A percentile compares a stretch with the other conserved stretches of the same genome.
Conservation (phyloP, 2,113 vertebrate species). For the Calonectris borealis region DNA sequence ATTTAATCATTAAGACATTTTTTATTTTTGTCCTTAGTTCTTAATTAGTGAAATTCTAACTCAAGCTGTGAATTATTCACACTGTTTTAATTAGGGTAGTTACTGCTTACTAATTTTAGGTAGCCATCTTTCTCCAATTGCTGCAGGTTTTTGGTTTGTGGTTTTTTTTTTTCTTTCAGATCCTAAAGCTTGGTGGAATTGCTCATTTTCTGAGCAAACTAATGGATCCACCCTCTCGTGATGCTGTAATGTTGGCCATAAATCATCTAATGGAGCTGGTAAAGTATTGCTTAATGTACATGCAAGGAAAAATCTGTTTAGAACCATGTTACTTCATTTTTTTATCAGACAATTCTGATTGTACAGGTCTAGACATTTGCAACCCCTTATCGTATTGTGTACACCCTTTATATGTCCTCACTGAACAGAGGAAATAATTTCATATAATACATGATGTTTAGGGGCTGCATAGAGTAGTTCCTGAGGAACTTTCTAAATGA, state of each 20-base stretch:
- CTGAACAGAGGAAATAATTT: neutral
- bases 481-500: neutral
- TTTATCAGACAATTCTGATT: neutral
- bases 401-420: fast-evolving
- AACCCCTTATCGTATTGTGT: fast-evolving
- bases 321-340: fast-evolving
- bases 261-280: conserved; percentile 93
- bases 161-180: conserved; percentile 69
- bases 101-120: neutral
- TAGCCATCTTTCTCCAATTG: neutral
- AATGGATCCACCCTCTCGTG: conserved; percentile 87
- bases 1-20: neutral
- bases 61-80: neutral
- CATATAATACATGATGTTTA: fast-evolving
- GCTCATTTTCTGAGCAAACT: conserved; percentile 87
- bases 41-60: neutral
- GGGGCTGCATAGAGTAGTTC: neutral
- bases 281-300: neutral
- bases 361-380: neutral
- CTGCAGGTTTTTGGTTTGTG: neutral
- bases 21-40: neutral
- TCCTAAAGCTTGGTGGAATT: conserved; percentile 91
- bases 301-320: neutral
- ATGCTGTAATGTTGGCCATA: conserved; percentile 86
- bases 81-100: neutral